Conservation (phyloP, 2,797 vertebrate genomes). For the Acanthornis magna region DNA sequence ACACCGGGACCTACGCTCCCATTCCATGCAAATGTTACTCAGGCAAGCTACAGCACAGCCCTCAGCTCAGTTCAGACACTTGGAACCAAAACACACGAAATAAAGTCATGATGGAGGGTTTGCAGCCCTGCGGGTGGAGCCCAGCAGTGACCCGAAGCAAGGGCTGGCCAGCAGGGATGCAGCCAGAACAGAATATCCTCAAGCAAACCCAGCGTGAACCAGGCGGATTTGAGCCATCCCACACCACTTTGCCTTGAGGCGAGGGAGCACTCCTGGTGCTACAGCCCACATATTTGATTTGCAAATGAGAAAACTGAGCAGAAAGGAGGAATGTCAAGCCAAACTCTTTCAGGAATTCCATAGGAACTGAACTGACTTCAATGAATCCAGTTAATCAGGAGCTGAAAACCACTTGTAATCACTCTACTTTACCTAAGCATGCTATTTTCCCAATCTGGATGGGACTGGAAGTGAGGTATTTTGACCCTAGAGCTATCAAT, state of each 20-base stretch:
- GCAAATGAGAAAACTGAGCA: background rate
- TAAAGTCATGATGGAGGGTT: background rate
- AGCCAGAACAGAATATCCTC: background rate
- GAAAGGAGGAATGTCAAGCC: background rate
- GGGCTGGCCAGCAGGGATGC: rapidly evolving
- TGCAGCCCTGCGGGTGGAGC: rapidly evolving
- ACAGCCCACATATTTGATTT: background rate
- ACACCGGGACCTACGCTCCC: rapidly evolving
- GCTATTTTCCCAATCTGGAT: background rate
- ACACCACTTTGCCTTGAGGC: background rate
- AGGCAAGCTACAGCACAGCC: background rate
- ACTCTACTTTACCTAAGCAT: background rate
- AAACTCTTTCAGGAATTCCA: background rate
- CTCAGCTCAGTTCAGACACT: background rate
- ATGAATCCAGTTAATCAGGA: background rate
- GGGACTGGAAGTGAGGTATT: background rate
- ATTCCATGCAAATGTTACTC: background rate
- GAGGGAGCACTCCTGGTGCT: background rate
- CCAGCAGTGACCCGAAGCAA: background rate
- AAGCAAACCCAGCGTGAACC: background rate
- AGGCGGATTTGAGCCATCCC: background rate
- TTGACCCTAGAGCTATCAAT: background rate
- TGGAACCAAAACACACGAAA: background rate
- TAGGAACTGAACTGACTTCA: background rate
- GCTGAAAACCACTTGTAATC: background rate